Evolutionary conservation across 2,888 invertebrate species (phyloP).

Genomic region (Drosophila gaucha): DNA sequence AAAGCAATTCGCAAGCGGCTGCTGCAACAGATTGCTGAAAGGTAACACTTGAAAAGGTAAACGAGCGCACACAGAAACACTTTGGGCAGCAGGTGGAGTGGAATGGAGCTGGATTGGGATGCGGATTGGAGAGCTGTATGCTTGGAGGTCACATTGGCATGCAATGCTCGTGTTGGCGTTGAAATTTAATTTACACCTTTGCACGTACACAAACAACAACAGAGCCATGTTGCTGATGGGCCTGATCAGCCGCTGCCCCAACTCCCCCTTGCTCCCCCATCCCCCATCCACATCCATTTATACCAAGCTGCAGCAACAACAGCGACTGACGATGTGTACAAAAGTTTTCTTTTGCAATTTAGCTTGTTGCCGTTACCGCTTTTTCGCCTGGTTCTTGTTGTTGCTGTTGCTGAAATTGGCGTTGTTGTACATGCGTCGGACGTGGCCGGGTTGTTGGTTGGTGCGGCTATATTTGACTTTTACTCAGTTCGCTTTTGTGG

Average conservation of each 20-base stretch:
- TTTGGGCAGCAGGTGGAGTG: slow-evolving; percentile 25
- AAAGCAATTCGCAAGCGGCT: slow-evolving; percentile 6
- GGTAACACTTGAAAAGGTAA: slow-evolving; percentile 28
- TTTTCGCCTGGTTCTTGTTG: slow-evolving; percentile 19
- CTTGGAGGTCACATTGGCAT: slow-evolving; percentile 52
- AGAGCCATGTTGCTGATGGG: slow-evolving; percentile 44
- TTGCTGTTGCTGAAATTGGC: slow-evolving; percentile 53
- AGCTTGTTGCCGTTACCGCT: slow-evolving; percentile 62
- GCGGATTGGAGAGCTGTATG: neutral
- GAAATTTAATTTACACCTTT: slow-evolving; percentile 79
- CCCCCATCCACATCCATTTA: neutral
- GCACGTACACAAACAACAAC: slow-evolving; percentile 69
- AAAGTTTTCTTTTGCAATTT: slow-evolving; percentile 79
- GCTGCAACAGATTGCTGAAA: slow-evolving; percentile 43
- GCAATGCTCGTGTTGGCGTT: slow-evolving; percentile 54
- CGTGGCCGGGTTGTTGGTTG: slow-evolving; percentile 59
- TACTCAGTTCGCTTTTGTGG: slow-evolving; percentile 63
- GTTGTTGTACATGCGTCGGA: slow-evolving; percentile 60
- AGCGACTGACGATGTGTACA: slow-evolving; percentile 40
- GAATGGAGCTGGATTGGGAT: neutral
- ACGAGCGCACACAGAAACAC: slow-evolving; percentile 23
- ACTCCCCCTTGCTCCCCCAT: neutral
- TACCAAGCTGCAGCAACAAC: slow-evolving; percentile 27
- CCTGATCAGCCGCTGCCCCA: slow-evolving; percentile 54
- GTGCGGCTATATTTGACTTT: slow-evolving; percentile 74